Evolutionary conservation across 2,113 vertebrate species (phyloP), one percentile per base, ranked within the genome.

Genomic region (Egretta garzetta): DNA sequence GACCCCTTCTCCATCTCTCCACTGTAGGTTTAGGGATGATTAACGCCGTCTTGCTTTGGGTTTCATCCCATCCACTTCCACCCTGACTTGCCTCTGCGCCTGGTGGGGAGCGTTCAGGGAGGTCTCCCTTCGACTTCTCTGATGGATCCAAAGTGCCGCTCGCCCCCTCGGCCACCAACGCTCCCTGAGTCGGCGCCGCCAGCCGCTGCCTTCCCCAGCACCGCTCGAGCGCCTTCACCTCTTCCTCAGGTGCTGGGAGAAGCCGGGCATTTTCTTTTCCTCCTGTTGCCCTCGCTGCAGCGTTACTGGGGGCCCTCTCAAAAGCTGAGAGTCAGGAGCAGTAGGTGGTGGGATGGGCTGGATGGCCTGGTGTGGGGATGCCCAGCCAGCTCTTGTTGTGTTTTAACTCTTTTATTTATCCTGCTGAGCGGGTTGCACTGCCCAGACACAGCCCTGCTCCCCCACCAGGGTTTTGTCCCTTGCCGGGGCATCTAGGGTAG

Each of bases 101-200:
- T 14, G 5, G 14, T 43, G 56, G 43, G 43, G 35, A 62, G 28
- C 2, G 0, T 28, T 68, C 6, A 0, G 22, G 53, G 76, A n/a
- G 26, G 4, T 73, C 1, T 75, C 28, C 39, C 58, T 72, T 53
- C 1, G 0, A 18, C 16, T 53, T 9, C 32, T 50, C 3, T 4
- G 68, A 14, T 60, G 79, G 77, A 15, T 63, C 55, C 22, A 33
- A 21, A 3, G 6, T 23, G 39, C 49, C 3, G 9, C 58, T 67
- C 4, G 4, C 12, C 73, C 75, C 50, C 27, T 20, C 2, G 1
- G 79, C 22, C 47, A 28, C 76, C 67, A 30, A 2, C 8, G 3
- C 58, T 62, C 71, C 32, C 23, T 1, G 2, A 1, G 13, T 6
- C 4, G 13, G 47, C 47, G 2, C 43, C 5, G 0, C 18, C 23